phyloP scores from a whole-genome alignment of 1,140 invertebrate genomes.

The Magallana gigas region DNA sequence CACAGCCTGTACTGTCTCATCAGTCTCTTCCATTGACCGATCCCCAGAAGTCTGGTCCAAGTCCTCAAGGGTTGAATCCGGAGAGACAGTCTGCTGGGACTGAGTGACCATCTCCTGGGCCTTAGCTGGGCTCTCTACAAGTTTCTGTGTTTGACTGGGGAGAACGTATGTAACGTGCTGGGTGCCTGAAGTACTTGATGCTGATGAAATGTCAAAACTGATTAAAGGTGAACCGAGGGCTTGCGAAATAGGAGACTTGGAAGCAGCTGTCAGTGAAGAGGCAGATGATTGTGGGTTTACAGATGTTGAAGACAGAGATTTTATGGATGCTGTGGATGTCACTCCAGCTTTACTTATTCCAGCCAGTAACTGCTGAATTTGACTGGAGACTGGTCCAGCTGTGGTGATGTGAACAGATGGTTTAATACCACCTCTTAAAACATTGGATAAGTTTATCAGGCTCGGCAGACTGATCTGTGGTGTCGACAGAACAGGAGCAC shows the following conservation, averaged over 20 bases:
- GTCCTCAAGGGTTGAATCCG: constrained; percentile 38
- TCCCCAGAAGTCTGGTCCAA: background rate
- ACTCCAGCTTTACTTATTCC: constrained; percentile 50
- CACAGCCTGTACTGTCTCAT: constrained; percentile 63
- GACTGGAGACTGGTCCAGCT: constrained; percentile 60
- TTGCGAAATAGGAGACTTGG: background rate
- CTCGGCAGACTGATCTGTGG: constrained; percentile 27
- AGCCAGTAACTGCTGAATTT: constrained; percentile 72
- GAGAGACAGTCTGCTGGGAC: constrained; percentile 38
- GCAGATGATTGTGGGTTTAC: constrained; percentile 21
- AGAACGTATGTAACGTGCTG: constrained; percentile 10
- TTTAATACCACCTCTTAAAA: constrained; percentile 51
- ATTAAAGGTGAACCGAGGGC: background rate
- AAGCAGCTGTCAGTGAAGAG: constrained; percentile 1
- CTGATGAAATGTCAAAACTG: background rate
- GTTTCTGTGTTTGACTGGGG: background rate
- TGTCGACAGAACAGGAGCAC: background rate
- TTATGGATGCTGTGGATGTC: constrained; percentile 3
- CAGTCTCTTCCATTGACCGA: background rate
- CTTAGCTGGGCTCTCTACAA: background rate
- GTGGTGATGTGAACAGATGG: constrained; percentile 66
- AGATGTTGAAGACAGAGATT: constrained; percentile 33
- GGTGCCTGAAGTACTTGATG: background rate
- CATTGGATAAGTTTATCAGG: constrained; percentile 48
- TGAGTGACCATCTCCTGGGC: constrained; percentile 9